Percentiles rank a stretch among this genome's conserved stretches.
Conservation (phyloP, 2,113 vertebrate species). For the Hystrix brachyura region DNA sequence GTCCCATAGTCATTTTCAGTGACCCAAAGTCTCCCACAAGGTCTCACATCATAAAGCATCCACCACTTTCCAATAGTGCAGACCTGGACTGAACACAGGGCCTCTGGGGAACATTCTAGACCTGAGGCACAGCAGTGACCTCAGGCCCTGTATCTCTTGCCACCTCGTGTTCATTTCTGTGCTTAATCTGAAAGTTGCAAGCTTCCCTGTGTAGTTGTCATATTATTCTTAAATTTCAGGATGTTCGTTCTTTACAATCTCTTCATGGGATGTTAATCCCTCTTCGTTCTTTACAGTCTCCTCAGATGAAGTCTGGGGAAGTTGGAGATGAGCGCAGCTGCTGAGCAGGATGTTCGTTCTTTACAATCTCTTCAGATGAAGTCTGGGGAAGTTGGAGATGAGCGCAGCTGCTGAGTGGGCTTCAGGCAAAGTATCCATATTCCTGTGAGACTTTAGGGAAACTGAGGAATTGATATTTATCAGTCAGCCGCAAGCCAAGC, state of each 20-base stretch:
- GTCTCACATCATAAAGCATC: neutral
- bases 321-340: neutral
- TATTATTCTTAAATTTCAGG: neutral
- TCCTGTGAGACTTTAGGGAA: neutral
- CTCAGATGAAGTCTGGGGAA: neutral
- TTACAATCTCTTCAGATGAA: neutral
- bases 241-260: neutral
- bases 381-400: neutral
- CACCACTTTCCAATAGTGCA: neutral
- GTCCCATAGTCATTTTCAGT: neutral
- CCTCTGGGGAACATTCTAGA: too few species aligned
- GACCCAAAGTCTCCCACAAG: neutral
- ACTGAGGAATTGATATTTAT: neutral
- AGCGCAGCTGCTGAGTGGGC: neutral
- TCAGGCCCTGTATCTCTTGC: neutral
- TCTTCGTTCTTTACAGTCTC: neutral
- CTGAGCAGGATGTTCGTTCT: neutral
- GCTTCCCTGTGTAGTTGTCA: neutral
- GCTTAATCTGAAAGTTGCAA: neutral
- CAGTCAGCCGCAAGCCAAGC: neutral
- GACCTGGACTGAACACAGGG: neutral
- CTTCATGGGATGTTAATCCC: neutral
- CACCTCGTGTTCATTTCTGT: neutral
- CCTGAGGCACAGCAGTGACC: too few species aligned
- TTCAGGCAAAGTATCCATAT: neutral